Evolutionary conservation across 2,797 vertebrate genomes (phyloP).

Genomic region (Chromobotia macracanthus): DNA sequence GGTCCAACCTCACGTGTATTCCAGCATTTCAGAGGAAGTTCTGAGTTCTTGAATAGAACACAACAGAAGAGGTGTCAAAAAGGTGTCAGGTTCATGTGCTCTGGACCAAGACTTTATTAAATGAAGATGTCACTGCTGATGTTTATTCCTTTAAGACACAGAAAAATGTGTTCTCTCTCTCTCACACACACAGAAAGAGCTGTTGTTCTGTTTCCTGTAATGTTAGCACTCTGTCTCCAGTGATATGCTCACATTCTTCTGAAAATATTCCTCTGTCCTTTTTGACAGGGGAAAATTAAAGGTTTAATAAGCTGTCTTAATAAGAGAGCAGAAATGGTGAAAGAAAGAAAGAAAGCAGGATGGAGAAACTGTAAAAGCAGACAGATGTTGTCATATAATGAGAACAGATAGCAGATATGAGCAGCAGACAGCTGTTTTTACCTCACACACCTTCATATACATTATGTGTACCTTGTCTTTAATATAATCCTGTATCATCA

Average conservation of each 20-base stretch:
- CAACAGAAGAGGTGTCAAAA: too few relatives aligned
- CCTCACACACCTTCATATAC: conserved; percentile 6
- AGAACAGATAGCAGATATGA: not conserved
- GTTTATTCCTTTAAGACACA: too few relatives aligned
- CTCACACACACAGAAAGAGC: conserved; percentile 7
- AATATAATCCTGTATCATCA: not conserved
- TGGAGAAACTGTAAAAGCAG: conserved; percentile 21
- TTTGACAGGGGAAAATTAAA: conserved; percentile 48
- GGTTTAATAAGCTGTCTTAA: conserved; percentile 54
- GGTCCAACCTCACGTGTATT: too few relatives aligned
- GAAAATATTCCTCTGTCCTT: conserved; percentile 8
- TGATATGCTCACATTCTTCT: conserved; percentile 10
- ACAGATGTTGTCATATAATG: conserved; percentile 43
- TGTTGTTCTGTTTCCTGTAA: conserved; percentile 21
- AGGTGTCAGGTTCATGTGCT: too few relatives aligned
- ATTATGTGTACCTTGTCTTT: not conserved
- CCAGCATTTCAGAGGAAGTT: too few relatives aligned
- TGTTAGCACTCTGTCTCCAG: conserved; percentile 4
- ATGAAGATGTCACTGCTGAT: too few relatives aligned
- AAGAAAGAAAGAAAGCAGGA: not conserved
- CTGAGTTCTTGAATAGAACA: too few relatives aligned
- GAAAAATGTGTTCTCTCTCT: too few relatives aligned
- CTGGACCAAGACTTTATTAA: too few relatives aligned
- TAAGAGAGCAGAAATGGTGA: conserved; percentile 32
- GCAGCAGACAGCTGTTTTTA: not conserved